Evolutionary conservation across 2,888 invertebrate species (phyloP), one percentile per base, ranked within the genome.

Genomic region (Caenorhabditis sp.): DNA sequence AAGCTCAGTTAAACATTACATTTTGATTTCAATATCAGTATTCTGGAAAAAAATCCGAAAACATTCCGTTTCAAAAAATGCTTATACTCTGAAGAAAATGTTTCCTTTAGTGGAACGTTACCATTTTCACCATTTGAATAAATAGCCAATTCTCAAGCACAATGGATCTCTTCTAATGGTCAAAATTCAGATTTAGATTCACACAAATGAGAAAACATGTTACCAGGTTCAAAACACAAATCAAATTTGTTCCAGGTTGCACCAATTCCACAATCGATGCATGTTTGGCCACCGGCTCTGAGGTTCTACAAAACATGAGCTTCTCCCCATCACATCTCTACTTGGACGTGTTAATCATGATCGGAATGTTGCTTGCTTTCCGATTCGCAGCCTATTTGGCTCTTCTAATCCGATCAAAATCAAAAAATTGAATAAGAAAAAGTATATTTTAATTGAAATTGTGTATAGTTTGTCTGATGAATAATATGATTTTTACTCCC

Each of bases 311-410:
- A 1, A 67, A 64, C 23, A 62, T 86, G 43, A 78, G 83, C 50
- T 86, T 87, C 76, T 58, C 68, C 17, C 63, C 60, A 21, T 59
- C 59, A 14, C 70, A 83, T 54, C 65, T 85, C 27, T 74, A 72
- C 65, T 57, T 31, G 14, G 80, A 86, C 59, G 66, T 84, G 17
- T 21, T 49, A n/a, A 62, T 78, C 23, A 70, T 86, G 73, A 58
- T 62, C 0, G 67, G 57, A 17, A 80, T 86, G 79, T 77, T 83
- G 21, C 43, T 87, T 20, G 69, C 68, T 8, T 69, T 86, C 54
- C 71, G 86, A 59, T 63, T 82, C 20, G 49, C 84, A 17, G 86
- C 84, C 10, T 85, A 82, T 59, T 14, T 82, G 20, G 84, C 84
- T 36, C 73, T 86, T 1, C 78, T 61, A 27, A 61, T 81, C 17